A percentile compares a stretch with the other conserved stretches of the same genome.
Conservation (phyloP, 2,888 invertebrate species). For the Cotesia congregata region DNA sequence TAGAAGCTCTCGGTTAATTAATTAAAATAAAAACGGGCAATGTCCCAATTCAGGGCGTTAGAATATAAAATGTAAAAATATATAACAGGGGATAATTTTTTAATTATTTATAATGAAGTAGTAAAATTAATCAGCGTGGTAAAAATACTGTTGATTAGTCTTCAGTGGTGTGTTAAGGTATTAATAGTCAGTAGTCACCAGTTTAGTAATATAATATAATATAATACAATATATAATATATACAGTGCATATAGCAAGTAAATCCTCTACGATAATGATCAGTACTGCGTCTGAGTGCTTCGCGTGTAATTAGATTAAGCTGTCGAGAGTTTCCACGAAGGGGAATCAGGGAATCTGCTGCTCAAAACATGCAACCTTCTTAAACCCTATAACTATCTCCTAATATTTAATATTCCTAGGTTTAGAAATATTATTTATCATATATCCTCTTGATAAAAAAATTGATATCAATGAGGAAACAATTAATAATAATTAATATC, state of each 20-base stretch:
- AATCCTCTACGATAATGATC: slow-evolving; percentile 30
- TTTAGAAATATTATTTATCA: slow-evolving; percentile 15
- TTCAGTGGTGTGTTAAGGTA: not conserved
- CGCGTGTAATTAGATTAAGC: slow-evolving; percentile 36
- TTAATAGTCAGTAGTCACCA: not conserved
- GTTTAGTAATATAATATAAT: not conserved
- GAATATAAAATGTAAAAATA: not conserved
- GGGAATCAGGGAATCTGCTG: slow-evolving; percentile 11
- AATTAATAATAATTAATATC: too few species aligned
- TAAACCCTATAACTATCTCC: slow-evolving; percentile 13
- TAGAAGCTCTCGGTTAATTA: too few species aligned
- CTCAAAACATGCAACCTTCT: slow-evolving; percentile 20
- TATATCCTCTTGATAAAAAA: too few species aligned
- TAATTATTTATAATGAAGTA: not conserved
- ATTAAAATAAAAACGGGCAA: too few species aligned
- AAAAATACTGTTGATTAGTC: not conserved
- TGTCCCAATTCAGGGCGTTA: not conserved
- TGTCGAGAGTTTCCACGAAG: slow-evolving; percentile 25
- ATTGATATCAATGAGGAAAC: too few species aligned
- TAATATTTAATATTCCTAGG: slow-evolving; percentile 5
- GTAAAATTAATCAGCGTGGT: not conserved
- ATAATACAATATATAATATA: not conserved
- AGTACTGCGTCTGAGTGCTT: slow-evolving; percentile 35
- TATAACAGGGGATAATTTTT: not conserved
- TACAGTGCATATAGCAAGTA: not conserved